Conservation (phyloP, 2,888 invertebrate species). For the Stratiomys singularior region DNA sequence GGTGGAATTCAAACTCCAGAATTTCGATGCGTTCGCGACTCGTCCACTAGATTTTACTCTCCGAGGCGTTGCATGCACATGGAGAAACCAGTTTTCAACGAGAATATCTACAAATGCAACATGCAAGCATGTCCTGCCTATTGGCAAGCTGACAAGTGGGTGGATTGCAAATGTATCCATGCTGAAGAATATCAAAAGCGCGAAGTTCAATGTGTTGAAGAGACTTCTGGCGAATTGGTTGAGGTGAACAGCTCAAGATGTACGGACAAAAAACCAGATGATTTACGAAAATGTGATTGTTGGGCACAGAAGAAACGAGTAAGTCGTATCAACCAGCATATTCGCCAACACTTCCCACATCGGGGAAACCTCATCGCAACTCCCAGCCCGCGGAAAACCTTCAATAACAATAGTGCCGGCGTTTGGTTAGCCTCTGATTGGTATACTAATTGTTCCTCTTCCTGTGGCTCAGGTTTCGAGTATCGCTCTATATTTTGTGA, state of each 20-base stretch:
- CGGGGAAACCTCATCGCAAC: not conserved
- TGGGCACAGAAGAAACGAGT: constrained; percentile 43
- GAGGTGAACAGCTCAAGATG: constrained; percentile 72
- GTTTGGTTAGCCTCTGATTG: constrained; percentile 62
- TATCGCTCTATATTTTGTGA: constrained; percentile 76
- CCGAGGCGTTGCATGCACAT: constrained; percentile 74
- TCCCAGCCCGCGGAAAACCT: constrained; percentile 45
- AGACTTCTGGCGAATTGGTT: constrained; percentile 58
- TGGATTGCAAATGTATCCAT: constrained; percentile 78
- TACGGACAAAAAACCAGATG: constrained; percentile 66
- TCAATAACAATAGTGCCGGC: constrained; percentile 55
- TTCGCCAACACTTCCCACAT: not conserved
- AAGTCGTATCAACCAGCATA: not conserved
- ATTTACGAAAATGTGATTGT: constrained; percentile 65
- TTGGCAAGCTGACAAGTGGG: constrained; percentile 81
- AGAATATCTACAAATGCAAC: constrained; percentile 75
- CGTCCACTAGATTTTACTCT: constrained; percentile 71
- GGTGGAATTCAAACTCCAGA: constrained; percentile 65
- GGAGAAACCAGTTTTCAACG: constrained; percentile 70
- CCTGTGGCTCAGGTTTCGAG: constrained; percentile 79
- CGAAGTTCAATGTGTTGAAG: constrained; percentile 74
- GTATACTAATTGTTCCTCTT: constrained; percentile 71
- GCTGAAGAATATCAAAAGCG: constrained; percentile 75
- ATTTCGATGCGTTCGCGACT: constrained; percentile 72
- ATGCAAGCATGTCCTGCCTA: constrained; percentile 81